Conservation (phyloP, 2,888 invertebrate genomes). For the Hemithea aestivaria region DNA sequence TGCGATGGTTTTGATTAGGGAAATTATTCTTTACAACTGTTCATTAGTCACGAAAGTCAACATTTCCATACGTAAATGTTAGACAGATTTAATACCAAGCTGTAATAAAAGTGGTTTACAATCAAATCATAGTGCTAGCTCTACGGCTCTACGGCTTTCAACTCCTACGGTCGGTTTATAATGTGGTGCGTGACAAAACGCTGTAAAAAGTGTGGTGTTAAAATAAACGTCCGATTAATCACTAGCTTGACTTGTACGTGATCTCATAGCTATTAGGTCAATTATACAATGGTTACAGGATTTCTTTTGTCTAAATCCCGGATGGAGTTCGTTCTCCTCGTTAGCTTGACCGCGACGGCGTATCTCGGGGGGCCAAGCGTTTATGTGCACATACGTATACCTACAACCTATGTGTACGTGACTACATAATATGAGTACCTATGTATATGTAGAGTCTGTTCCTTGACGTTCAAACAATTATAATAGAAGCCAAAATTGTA, state of each 20-base stretch:
- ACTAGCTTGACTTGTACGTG: conserved; percentile 28
- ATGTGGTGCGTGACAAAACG: conserved; percentile 32
- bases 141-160: too few relatives aligned
- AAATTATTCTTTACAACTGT: conserved; percentile 4
- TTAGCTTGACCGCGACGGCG: conserved; percentile 8
- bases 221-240: conserved; percentile 37
- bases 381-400: too few relatives aligned
- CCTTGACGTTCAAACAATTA: too few relatives aligned
- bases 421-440: too few relatives aligned
- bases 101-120: conserved; percentile 11
- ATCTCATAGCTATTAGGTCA: conserved; percentile 28
- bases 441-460: too few relatives aligned
- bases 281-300: conserved; percentile 6
- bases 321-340: conserved; percentile 14
- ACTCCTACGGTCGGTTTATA: conserved; percentile 22
- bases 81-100: conserved; percentile 5
- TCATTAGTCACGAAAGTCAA: conserved; percentile 6
- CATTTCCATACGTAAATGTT: too few relatives aligned
- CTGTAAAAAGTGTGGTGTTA: conserved; percentile 35
- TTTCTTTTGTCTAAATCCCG: conserved; percentile 14
- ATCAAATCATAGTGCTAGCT: conserved; percentile 13
- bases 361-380: too few relatives aligned
- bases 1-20: conserved; percentile 29
- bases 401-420: too few relatives aligned
- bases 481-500: too few relatives aligned